These are phyloP conservation scores for Dioctria linearis DNA, from an alignment of 2,888 invertebrate genomes.

Conservation along the genomic window DNA sequence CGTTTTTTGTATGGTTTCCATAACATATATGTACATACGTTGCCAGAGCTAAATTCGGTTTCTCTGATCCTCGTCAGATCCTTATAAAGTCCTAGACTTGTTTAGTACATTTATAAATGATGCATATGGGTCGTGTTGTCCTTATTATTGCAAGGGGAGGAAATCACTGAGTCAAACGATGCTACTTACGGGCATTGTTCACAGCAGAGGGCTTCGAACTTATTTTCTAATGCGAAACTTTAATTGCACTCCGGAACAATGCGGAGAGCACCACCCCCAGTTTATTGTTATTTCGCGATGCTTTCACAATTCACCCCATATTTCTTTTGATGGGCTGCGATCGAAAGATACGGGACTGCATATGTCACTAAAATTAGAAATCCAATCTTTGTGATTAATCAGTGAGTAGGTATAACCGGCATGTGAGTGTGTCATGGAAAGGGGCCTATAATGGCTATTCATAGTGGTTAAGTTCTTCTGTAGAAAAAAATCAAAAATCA, in stretches of 20 bases:
- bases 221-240: slow-evolving; percentile 53
- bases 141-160: slow-evolving; percentile 29
- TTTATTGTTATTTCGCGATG: slow-evolving; percentile 29
- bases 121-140: slow-evolving; percentile 14
- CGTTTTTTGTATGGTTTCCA: slow-evolving; percentile 37
- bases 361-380: slow-evolving; percentile 36
- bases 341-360: slow-evolving; percentile 10
- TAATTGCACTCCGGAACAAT: slow-evolving; percentile 43
- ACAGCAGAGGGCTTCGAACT: slow-evolving; percentile 40
- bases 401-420: not conserved
- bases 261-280: slow-evolving; percentile 10
- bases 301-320: slow-evolving; percentile 42
- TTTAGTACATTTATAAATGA: too few species aligned
- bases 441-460: too few species aligned
- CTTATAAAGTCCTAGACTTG: not conserved
- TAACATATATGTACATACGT: not conserved
- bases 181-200: slow-evolving; percentile 39
- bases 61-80: not conserved
- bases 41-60: not conserved
- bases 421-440: too few species aligned
- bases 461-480: too few species aligned
- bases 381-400: not conserved
- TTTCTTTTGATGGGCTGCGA: slow-evolving; percentile 32
- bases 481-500: too few species aligned
- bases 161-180: slow-evolving; percentile 49